Conservation (phyloP, 2,888 invertebrate species). For the Pegoplata infirma region DNA sequence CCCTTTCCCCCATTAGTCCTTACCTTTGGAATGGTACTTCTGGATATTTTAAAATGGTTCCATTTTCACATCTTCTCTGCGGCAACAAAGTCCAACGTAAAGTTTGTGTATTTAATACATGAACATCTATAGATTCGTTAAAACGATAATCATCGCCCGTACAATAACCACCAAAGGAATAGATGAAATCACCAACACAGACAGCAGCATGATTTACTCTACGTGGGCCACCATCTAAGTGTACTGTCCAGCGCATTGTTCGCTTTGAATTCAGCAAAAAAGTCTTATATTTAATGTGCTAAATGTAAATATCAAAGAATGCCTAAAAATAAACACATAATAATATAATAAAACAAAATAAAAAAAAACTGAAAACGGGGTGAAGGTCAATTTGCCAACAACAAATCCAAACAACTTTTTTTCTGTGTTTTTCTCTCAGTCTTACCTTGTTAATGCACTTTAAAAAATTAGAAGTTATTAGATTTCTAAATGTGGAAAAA, state of each 20-base stretch:
- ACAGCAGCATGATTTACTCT: constrained; percentile 96
- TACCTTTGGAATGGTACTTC: constrained; percentile 85
- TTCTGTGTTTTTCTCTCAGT: background rate
- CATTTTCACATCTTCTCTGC: constrained; percentile 79
- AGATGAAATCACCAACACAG: constrained; percentile 87
- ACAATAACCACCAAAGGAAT: constrained; percentile 95
- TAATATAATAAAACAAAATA: constrained; percentile 4
- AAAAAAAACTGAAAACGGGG: constrained; percentile 34
- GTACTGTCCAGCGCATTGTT: constrained; percentile 90
- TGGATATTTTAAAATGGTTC: constrained; percentile 78
- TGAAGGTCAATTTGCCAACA: constrained; percentile 53
- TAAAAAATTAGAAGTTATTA: background rate
- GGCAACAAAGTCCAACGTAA: constrained; percentile 80
- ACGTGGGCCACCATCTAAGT: constrained; percentile 93
- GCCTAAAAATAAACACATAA: constrained; percentile 19
- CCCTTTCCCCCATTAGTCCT: too few relatives aligned
- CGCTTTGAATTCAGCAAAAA: constrained; percentile 8
- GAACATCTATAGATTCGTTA: constrained; percentile 90
- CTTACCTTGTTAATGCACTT: constrained; percentile 13
- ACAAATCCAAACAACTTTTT: background rate
- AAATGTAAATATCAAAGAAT: background rate
- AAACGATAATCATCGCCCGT: constrained; percentile 86
- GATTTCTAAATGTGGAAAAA: background rate
- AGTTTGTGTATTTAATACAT: constrained; percentile 87
- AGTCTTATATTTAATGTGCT: background rate